Conservation (phyloP, 2,797 vertebrate genomes). For the Gorsachius magnificus region DNA sequence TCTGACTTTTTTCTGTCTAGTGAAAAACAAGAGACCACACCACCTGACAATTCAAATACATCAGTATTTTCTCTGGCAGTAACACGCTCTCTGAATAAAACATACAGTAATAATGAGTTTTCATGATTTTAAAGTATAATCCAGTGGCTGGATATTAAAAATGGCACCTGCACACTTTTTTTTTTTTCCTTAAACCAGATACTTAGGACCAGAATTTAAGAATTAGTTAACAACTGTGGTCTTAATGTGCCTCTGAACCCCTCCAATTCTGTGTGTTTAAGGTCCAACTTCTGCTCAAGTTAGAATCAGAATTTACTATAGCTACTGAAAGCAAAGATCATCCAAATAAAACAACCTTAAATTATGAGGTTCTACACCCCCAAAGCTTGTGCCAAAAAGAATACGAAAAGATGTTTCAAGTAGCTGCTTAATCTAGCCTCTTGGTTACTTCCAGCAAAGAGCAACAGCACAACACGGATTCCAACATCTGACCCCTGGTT, state of each 20-base stretch:
- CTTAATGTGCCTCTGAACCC: not conserved
- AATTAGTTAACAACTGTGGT: not conserved
- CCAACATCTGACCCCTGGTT: not conserved
- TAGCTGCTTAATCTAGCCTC: not conserved
- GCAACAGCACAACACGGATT: not conserved
- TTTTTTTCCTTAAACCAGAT: not conserved
- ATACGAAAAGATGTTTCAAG: not conserved
- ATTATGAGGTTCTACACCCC: not conserved
- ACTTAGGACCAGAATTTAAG: not conserved
- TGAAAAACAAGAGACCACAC: not conserved
- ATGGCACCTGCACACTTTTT: not conserved
- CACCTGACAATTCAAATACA: not conserved
- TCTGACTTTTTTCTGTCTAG: not conserved
- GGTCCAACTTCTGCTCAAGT: not conserved
- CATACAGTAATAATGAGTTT: not conserved
- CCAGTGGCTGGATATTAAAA: not conserved
- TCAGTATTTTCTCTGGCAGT: not conserved
- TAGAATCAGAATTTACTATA: not conserved
- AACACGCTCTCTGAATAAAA: not conserved
- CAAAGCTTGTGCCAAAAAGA: not conserved
- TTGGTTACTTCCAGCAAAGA: not conserved
- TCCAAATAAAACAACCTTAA: not conserved
- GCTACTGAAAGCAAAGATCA: not conserved
- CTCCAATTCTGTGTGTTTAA: not conserved
- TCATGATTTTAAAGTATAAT: not conserved